Conservation (phyloP, 1,140 invertebrate genomes). For the Pseudobourletiella spinata region DNA sequence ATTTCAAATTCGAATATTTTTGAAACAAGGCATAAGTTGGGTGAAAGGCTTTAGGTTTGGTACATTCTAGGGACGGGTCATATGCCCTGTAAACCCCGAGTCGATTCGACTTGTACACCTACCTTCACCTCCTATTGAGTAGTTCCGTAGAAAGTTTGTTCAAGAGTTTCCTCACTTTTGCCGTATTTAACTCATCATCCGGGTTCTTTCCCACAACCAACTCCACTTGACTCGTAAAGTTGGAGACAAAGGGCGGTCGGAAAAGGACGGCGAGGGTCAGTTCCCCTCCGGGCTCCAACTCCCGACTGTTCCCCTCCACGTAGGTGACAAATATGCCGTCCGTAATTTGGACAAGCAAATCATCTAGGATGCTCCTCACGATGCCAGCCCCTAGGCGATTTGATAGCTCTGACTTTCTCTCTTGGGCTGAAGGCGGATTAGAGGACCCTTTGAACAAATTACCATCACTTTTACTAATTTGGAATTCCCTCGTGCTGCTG, state of each 20-base stretch:
- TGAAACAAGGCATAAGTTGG: no score
- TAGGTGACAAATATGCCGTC: not conserved
- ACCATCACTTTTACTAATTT: not conserved
- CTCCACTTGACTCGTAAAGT: not conserved
- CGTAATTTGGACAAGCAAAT: not conserved
- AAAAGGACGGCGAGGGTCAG: not conserved
- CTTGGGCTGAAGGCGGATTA: no score
- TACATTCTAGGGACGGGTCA: no score
- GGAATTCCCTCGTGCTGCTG: not conserved
- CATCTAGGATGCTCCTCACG: not conserved
- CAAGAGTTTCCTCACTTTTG: no score
- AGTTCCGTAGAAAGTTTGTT: no score
- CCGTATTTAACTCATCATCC: no score
- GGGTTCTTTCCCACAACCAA: no score
- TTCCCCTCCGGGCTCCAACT: not conserved
- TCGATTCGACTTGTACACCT: no score
- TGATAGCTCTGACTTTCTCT: not conserved
- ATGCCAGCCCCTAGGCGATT: not conserved
- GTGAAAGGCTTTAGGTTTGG: no score
- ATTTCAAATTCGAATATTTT: no score
- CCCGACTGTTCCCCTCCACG: not conserved
- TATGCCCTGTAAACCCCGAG: no score
- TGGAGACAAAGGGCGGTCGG: not conserved
- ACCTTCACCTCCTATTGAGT: not conserved
- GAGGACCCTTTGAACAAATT: not conserved